These are phyloP conservation scores for Pseudeuparius sepicola DNA, from an alignment of 2,888 invertebrate species.

Conservation along the genomic window DNA sequence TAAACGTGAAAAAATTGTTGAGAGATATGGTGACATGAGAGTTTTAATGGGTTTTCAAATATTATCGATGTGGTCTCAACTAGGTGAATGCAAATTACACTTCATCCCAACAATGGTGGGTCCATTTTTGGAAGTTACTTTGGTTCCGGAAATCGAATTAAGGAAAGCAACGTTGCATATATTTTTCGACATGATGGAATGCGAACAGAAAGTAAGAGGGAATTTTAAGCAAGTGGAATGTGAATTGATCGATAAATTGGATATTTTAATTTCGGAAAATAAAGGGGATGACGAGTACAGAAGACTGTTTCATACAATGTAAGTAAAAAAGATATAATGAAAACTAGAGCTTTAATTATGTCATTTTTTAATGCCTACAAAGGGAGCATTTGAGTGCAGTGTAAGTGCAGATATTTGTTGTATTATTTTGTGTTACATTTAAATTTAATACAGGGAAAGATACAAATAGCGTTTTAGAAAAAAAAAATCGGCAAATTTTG, in stretches of 20 bases:
- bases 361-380: conserved; percentile 17
- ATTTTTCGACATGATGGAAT: conserved; percentile 93
- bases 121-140: conserved; percentile 84
- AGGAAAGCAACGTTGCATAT: conserved; percentile 85
- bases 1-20: conserved; percentile 65
- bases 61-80: conserved; percentile 81
- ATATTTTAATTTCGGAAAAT: conserved; percentile 84
- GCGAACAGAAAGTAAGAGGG: conserved; percentile 72
- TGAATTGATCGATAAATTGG: conserved; percentile 87
- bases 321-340: no score
- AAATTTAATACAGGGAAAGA: no score
- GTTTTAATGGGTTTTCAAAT: conserved; percentile 89
- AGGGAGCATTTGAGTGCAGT: conserved; percentile 90
- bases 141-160: conserved; percentile 77
- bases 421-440: no score
- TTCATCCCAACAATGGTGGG: conserved; percentile 91
- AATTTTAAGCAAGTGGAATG: conserved; percentile 87
- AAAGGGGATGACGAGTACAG: conserved; percentile 91
- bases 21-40: conserved; percentile 82
- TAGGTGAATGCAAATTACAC: conserved; percentile 77
- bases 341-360: background rate
- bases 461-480: no score
- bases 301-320: conserved; percentile 91
- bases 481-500: no score
- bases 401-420: conserved; percentile 54